Evolutionary conservation across 1,140 invertebrate species (phyloP).

Genomic region (Brachionus sp.): DNA sequence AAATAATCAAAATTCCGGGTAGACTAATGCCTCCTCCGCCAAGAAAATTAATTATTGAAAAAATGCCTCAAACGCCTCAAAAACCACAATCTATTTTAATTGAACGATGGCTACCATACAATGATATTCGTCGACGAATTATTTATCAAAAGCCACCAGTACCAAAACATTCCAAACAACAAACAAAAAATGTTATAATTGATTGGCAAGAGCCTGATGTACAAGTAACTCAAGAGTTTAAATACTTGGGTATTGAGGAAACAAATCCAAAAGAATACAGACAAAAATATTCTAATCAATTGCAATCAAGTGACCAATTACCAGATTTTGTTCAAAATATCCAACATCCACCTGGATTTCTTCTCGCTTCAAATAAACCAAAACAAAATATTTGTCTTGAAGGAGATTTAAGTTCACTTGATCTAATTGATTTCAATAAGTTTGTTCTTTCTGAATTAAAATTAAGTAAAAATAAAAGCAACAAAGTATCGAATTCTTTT

Average conservation of each 20-base stretch:
- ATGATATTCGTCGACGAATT: background rate
- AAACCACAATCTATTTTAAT: constrained; percentile 5
- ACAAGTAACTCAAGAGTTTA: background rate
- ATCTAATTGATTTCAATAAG: background rate
- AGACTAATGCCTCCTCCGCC: constrained; percentile 1
- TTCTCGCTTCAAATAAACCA: background rate
- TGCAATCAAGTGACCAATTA: background rate
- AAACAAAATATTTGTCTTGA: background rate
- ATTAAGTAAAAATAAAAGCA: no score
- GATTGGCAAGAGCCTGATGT: constrained; percentile 38
- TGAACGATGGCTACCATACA: constrained; percentile 15
- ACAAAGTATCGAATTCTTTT: background rate
- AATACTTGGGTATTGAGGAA: constrained; percentile 13
- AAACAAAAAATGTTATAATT: constrained; percentile 19
- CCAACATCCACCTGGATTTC: background rate
- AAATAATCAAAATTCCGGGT: background rate
- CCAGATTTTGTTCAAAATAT: background rate
- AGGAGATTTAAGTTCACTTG: background rate
- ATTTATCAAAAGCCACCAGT: constrained; percentile 20
- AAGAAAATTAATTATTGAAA: constrained; percentile 34
- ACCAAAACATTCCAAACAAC: background rate
- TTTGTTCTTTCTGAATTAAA: background rate
- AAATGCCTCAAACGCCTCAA: background rate
- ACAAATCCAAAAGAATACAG: constrained; percentile 21
- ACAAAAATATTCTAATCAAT: constrained; percentile 5